These are phyloP conservation scores for Theonella swinhoei DNA, from an alignment of 37 sponge, comb jelly and placozoan species.

Conservation along the genomic window DNA sequence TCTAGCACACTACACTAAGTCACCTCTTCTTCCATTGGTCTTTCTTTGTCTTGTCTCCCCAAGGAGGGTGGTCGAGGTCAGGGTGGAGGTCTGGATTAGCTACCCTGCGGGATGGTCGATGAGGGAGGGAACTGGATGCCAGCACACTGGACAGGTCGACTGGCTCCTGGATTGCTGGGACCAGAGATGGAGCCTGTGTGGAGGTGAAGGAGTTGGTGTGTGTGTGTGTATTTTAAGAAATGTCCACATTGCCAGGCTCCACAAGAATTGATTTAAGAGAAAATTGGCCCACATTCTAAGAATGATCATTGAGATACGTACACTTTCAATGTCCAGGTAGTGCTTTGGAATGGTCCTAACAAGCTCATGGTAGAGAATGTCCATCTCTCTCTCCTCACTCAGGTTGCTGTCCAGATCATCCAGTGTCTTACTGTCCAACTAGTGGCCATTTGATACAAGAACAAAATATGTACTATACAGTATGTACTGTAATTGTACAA, in stretches of 20 bases:
- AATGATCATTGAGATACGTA: too few relatives aligned
- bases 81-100: slow-evolving; percentile 56
- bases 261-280: too few relatives aligned
- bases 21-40: slow-evolving; percentile 68
- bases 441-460: background rate
- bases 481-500: background rate
- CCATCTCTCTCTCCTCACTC: slow-evolving; percentile 65
- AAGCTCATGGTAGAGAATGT: slow-evolving; percentile 74
- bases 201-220: background rate
- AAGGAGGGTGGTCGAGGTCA: slow-evolving; percentile 34
- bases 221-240: slow-evolving; percentile 5
- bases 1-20: too few relatives aligned
- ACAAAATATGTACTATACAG: background rate
- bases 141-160: slow-evolving; percentile 49
- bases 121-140: slow-evolving; percentile 63
- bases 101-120: slow-evolving; percentile 52
- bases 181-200: slow-evolving; percentile 45
- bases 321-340: slow-evolving; percentile 65
- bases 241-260: too few relatives aligned
- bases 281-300: too few relatives aligned
- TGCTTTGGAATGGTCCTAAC: slow-evolving; percentile 55
- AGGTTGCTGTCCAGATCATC: slow-evolving; percentile 76
- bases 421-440: slow-evolving; percentile 23
- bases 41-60: slow-evolving; percentile 22
- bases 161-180: slow-evolving; percentile 34